Evolutionary conservation across 2,113 vertebrate genomes (phyloP), one percentile per base, ranked within the genome.

Genomic region (Hepsetus odoe): DNA sequence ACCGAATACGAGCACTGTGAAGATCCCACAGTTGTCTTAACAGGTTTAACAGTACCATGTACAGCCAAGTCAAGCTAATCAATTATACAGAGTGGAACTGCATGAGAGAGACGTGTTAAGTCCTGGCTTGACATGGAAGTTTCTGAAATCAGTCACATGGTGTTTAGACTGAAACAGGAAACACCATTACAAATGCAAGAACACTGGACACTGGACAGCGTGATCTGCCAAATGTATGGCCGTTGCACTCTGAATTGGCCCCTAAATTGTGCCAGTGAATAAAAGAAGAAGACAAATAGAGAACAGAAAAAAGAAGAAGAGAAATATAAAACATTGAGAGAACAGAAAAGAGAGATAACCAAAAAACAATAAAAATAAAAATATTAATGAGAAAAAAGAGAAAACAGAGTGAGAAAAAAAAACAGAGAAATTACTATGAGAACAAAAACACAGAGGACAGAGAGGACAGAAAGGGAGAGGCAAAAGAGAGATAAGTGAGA

Each of bases 91-190:
- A 74, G 58, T 10, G 14, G 16, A 53, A 74, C 38, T 44, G 71
- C 55, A 55, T 42, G 32, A 49, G 18, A 2, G 3, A 58, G 53
- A 79, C 56, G 49, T 70, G 79, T 82, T 53, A 62, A 55, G 73
- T 74, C 32, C 10, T 68, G 70, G 30, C 76, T 82, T 33, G 69
- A 70, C 30, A 42, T 33, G 32, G 67, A 72, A 22, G 24, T 22
- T 49, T 59, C 42, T 3, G 64, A 68, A 67, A 74, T 74, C 55
- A 82, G 59, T 67, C 35, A 77, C 7, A 28, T 30, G 76, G 32
- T 35, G 53, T 72, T 72, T 38, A 72, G 70, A 12, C 6, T 33
- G 30, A 58, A 74, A 66, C 44, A 24, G 71, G 67, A 66, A 32
- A 61, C 42, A 44, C 55, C 8, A n/a, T 13, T 1, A 33, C 69